Evolutionary conservation across 2,888 invertebrate species (phyloP).

Genomic region (Cryptocheilus praepositus): DNA sequence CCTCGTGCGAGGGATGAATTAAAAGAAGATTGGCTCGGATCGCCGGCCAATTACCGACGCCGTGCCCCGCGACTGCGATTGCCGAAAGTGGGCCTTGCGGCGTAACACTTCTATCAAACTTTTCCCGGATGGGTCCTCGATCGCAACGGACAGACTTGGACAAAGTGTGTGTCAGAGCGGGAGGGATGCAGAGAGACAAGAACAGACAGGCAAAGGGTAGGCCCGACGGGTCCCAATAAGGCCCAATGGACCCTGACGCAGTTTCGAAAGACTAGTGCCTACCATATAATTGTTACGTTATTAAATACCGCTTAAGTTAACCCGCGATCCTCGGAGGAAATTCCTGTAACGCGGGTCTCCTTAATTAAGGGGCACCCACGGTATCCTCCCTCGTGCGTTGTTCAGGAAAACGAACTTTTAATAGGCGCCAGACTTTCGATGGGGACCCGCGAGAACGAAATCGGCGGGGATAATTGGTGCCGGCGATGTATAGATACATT

Average conservation of each 20-base stretch:
- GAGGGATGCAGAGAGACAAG: neutral
- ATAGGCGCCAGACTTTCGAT: slow-evolving; percentile 44
- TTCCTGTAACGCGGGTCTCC: slow-evolving; percentile 54
- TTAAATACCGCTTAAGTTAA: slow-evolving; percentile 71
- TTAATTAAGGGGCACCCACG: slow-evolving; percentile 60
- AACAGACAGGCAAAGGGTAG: neutral
- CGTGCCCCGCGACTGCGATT: slow-evolving; percentile 54
- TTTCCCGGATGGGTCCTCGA: slow-evolving; percentile 43
- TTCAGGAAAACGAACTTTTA: slow-evolving; percentile 65
- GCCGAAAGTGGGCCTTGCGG: slow-evolving; percentile 58
- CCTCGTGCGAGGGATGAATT: no score
- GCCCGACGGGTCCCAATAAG: slow-evolving; percentile 1
- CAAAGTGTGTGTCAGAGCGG: no score
- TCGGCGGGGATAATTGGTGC: slow-evolving; percentile 54
- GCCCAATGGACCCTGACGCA: slow-evolving; percentile 20
- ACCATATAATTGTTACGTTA: slow-evolving; percentile 74
- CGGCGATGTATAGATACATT: slow-evolving; percentile 42
- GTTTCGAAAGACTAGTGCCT: slow-evolving; percentile 63
- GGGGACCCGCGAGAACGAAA: slow-evolving; percentile 51
- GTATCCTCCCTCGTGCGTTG: slow-evolving; percentile 52
- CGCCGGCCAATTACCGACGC: slow-evolving; percentile 56
- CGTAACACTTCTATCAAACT: slow-evolving; percentile 27
- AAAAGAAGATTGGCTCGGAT: slow-evolving; percentile 22
- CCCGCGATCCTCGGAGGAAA: slow-evolving; percentile 51
- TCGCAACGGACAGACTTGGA: no score